Percentiles rank a stretch among this genome's conserved stretches.
Conservation (phyloP, 2,888 invertebrate species). For the Thecophora atra region DNA sequence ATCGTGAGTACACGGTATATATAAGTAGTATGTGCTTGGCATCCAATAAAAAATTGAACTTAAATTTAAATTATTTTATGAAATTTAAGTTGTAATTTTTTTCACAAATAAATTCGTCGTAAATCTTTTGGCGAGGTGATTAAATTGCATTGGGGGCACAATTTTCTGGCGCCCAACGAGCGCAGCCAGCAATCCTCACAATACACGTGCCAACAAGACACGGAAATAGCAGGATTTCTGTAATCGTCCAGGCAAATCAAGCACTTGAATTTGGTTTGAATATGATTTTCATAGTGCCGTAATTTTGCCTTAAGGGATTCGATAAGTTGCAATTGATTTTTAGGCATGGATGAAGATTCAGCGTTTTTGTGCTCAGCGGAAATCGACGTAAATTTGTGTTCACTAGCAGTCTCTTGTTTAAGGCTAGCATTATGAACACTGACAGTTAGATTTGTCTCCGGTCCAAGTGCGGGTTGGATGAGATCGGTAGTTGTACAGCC, state of each 20-base stretch:
- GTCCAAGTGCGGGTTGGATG: slow-evolving; percentile 41
- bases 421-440: slow-evolving; percentile 16
- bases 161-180: slow-evolving; percentile 82
- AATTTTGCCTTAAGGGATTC: slow-evolving; percentile 81
- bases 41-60: no score
- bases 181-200: slow-evolving; percentile 85
- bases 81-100: not conserved
- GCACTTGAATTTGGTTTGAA: slow-evolving; percentile 79
- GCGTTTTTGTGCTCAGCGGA: slow-evolving; percentile 5
- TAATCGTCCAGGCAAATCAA: slow-evolving; percentile 89
- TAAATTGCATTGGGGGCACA: slow-evolving; percentile 94
- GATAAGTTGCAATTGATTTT: slow-evolving; percentile 65
- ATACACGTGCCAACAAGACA: slow-evolving; percentile 97
- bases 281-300: slow-evolving; percentile 76
- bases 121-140: slow-evolving; percentile 90
- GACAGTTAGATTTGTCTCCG: slow-evolving; percentile 8
- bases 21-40: no score
- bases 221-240: slow-evolving; percentile 87
- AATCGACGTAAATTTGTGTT: not conserved
- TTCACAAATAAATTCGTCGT: slow-evolving; percentile 85
- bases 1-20: no score
- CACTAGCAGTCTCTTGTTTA: slow-evolving; percentile 25
- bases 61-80: not conserved
- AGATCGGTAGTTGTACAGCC: slow-evolving; percentile 44
- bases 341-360: slow-evolving; percentile 4